Percentiles rank a stretch among this genome's conserved stretches.
Conservation (phyloP, 2,888 invertebrate species). For the Phymatocera aterrima region DNA sequence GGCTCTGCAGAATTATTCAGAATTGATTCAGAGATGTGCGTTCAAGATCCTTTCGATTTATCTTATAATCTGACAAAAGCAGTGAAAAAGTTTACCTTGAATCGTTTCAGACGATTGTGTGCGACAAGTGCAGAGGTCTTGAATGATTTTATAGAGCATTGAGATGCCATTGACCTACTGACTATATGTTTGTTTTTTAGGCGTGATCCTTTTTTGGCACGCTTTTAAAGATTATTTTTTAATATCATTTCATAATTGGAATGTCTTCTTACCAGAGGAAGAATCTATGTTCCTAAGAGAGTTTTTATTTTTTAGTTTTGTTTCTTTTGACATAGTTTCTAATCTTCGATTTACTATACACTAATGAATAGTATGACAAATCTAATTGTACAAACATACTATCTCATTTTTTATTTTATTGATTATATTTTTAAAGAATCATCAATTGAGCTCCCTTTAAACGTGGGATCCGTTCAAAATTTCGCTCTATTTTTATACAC, state of each 20-base stretch:
- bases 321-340: background rate
- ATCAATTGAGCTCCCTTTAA: no score
- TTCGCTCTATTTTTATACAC: background rate
- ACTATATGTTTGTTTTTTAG: no score
- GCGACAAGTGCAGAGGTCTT: constrained; percentile 20
- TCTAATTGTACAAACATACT: background rate
- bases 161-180: background rate
- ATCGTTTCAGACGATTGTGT: constrained; percentile 50
- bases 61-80: constrained; percentile 78
- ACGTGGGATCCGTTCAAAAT: background rate
- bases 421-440: background rate
- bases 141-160: constrained; percentile 3
- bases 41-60: constrained; percentile 80
- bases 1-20: constrained; percentile 68
- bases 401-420: background rate
- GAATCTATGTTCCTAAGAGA: background rate
- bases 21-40: constrained; percentile 74
- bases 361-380: background rate
- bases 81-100: constrained; percentile 57
- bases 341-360: background rate
- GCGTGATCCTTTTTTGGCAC: background rate
- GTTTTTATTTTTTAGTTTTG: background rate
- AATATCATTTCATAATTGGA: background rate
- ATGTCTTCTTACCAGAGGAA: background rate
- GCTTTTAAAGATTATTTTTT: background rate